Conservation (phyloP, 1,140 invertebrate genomes). For the Trachelipus rathkii region DNA sequence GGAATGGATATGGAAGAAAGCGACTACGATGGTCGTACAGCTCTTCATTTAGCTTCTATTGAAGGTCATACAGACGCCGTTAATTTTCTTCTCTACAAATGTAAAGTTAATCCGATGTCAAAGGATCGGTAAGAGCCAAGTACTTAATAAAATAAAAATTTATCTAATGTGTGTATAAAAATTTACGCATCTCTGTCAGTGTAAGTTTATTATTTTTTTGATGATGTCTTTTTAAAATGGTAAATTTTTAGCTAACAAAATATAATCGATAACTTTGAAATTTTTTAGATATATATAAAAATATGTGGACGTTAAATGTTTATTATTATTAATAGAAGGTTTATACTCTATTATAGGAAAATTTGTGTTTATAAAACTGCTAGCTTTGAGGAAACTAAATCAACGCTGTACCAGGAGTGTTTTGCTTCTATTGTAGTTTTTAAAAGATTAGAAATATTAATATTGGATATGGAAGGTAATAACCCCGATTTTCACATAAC, state of each 20-base stretch:
- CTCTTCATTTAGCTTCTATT: conserved; percentile 82
- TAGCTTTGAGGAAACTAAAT: no score
- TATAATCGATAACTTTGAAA: neutral
- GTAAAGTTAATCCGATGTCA: conserved; percentile 71
- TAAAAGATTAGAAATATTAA: no score
- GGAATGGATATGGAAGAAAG: conserved; percentile 87
- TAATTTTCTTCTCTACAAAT: conserved; percentile 78
- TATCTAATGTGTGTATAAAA: neutral
- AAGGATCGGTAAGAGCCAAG: conserved; percentile 60
- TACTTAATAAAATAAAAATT: neutral
- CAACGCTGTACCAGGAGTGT: no score
- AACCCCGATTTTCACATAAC: no score
- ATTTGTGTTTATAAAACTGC: no score
- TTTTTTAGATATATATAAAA: neutral
- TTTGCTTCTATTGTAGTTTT: no score
- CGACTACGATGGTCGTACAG: conserved; percentile 89
- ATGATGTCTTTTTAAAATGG: neutral
- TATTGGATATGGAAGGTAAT: no score
- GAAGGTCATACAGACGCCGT: conserved; percentile 86
- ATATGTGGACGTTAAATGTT: neutral
- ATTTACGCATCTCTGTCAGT: neutral
- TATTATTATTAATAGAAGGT: no score
- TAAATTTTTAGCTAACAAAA: neutral
- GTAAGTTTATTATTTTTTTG: neutral
- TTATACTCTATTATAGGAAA: no score